Base-by-base conservation (phyloP, 2,797 vertebrate genomes). In the Trematomus bernacchii region DNA sequence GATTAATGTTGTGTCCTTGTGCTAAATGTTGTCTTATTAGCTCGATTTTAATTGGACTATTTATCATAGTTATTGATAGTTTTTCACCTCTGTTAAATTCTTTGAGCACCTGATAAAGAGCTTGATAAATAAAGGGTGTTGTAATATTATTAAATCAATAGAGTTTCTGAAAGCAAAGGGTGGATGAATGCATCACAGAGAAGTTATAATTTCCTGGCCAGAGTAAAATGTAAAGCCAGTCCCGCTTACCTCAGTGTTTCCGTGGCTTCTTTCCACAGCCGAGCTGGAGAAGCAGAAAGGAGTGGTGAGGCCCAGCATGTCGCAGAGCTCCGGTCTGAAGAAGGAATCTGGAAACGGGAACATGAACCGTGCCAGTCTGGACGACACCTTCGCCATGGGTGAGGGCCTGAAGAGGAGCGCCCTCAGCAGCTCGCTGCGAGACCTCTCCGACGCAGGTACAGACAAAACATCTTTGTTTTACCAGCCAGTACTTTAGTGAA, bases 231-330 rank as follows among this genome's bases (percentile, higher is more conserved):
- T 72, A n/a, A 72, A 84, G 80, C 54, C 59, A 0, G 66, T 43
- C 61, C 53, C 73, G 57, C 84, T 90, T 60, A 86, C 71, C 62
- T 74, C 76, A 33, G 30, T 75, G 21, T 85, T 69, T 84, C 64
- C 75, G 18, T 47, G 74, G 58, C 52, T 68, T 8, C 30, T 69
- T n/a, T 75, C 73, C 76, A 63, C 94, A 99, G 98, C 98, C 3
- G 98, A 99, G 91, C 94, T 99, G 57, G 98, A 99, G 93, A 99
- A 99, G 85, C 98, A 99, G 95, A 99, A 99, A 83, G 98, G 98
- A 0, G 94, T 99, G 44, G 96, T 99, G 46, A 94, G 98, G 43
- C 97, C 97, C 84, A 97, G 96, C 91, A 97, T 98, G 94, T 98
- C 97, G 40, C 98, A 99, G 84, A 97, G 97, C 90, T 97, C 97